Evolutionary conservation across 2,797 vertebrate species (phyloP).

Genomic region (Halcyon leucocephala): DNA sequence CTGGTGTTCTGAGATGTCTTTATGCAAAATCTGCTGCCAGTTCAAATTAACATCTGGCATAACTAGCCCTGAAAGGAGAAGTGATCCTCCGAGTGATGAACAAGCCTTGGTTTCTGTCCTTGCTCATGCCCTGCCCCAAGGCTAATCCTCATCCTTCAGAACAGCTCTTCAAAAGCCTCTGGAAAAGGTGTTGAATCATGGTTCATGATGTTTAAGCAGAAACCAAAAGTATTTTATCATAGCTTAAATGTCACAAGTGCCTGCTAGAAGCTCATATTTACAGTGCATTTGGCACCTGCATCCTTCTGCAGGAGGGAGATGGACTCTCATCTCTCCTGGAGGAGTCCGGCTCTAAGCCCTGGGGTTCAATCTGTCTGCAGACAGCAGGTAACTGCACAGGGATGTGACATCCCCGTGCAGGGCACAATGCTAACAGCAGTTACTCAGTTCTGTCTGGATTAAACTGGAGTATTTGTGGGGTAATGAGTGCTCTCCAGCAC

Average conservation of each 20-base stretch:
- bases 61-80: neutral
- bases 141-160: neutral
- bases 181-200: neutral
- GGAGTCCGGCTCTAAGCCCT: neutral
- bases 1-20: neutral
- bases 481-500: neutral
- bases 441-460: rapidly evolving
- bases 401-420: rapidly evolving
- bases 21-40: constrained; percentile 29
- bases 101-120: neutral
- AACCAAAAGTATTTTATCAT: neutral
- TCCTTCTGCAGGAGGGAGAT: neutral
- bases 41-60: neutral
- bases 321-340: neutral
- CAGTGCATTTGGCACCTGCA: neutral
- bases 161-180: neutral
- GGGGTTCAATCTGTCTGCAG: neutral
- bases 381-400: neutral
- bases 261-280: neutral
- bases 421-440: neutral
- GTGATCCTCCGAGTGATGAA: neutral
- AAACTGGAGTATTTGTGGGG: neutral
- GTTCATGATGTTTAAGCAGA: neutral
- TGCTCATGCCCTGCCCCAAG: neutral
- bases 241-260: neutral